Evolutionary conservation across 2,113 vertebrate species (phyloP), one percentile per base, ranked within the genome.

Genomic region (Microcebus lehilahytsara): DNA sequence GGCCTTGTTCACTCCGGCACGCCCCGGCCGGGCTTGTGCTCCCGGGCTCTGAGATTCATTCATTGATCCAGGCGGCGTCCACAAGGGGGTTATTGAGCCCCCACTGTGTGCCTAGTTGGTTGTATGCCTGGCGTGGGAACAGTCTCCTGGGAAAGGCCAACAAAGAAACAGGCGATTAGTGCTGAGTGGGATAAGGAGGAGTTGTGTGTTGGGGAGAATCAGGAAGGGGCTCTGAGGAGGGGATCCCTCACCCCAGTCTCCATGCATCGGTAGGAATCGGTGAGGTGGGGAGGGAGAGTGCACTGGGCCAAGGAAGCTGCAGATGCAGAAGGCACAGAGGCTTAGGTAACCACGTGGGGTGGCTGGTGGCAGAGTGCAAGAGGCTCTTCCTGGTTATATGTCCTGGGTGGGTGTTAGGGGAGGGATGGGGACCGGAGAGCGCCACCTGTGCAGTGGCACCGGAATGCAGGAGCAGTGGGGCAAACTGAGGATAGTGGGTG

Each of bases 241-340:
- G 49, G 89, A 79, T 79, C 75, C 56, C 86, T 89, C 72, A 94
- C 81, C 86, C 42, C 56, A 71, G 34, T 93, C 81, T 94, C 85
- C 71, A 72, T n/a, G 78, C 60, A 89, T 94, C 46, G 90, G 71
- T 85, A 89, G 84, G 81, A 96, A 46, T 75, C 84, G 22, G 67
- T 85, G 97, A 80, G 56, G 60, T 95, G 95, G 95, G 84, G 77
- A 91, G 37, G 42, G 49, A 23, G 34, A 23, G 40, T 78, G 46
- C 6, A 5, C 40, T 5, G 25, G 12, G 34, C 67, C 56, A 27
- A 72, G 66, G 60, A 62, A 89, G 74, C 69, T 69, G 92, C 89
- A 93, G 95, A 86, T 97, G 94, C 95, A 96, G 84, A 95, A 64
- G 56, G 53, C 89, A 34, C 46, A 32, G 92, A 93, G 32, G 77